Base-by-base conservation (phyloP, 1,140 invertebrate species). In the Atta colombica region DNA sequence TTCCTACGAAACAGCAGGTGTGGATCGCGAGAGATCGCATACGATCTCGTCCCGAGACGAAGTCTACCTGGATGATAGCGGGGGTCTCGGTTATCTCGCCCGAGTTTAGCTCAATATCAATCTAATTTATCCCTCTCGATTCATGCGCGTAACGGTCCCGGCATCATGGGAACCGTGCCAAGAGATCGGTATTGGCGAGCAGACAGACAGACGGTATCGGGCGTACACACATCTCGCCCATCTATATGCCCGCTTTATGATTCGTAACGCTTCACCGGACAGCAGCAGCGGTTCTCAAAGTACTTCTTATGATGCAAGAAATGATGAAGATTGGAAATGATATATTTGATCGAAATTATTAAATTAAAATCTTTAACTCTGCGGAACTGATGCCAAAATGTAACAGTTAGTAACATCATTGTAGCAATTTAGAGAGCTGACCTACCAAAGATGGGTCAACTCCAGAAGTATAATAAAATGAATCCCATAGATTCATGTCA, bases 151-250 rank as follows among this genome's bases (percentile, higher is more conserved):
- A 91, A 91, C 89, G 90, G 90, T 89, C 89, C 85, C 31, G 25
- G n/a, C n/a, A 69, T 35, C 87, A 88, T 91, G 90, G 90, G 90
- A 91, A 91, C 61, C 89, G 89, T 91, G 89, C 82, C 80, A 82
- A 87, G 86, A 45, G 88, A 87, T 82, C 78, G 53, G 72, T n/a
- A 74, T 45, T 53, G 51, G 12, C 65, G 60, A 69, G 87, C 78
- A 49, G 85, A 87, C 77, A 61, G 78, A 91, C 84, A 53, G 85
- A 89, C 77, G 58, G 49, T 77, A 75, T 68, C 60, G 77, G 84
- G 89, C 18, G 74, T 39, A 49, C 87, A 84, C 86, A 81, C 81
- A 87, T 88, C 85, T 65, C 63, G 55, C 53, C 77, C 55, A 81
- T 86, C 14, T 78, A 53, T 72, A 84, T 66, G 77, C 68, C 66